Evolutionary conservation across 2,797 vertebrate species (phyloP).

Genomic region (Fistularia tabacaria): DNA sequence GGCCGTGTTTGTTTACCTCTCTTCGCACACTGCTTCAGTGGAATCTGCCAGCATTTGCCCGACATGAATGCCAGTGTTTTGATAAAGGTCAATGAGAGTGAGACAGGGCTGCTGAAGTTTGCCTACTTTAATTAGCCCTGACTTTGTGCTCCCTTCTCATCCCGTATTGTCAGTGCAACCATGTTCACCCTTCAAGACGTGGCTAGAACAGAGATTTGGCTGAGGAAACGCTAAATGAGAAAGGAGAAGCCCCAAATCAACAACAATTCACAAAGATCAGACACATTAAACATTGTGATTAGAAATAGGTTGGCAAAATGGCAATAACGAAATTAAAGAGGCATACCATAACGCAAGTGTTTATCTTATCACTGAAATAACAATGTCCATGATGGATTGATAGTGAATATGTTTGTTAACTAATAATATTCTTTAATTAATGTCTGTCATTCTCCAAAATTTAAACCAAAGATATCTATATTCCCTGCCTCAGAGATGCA

Average conservation of each 20-base stretch:
- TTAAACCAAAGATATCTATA: conserved; percentile 9
- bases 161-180: conserved; percentile 50
- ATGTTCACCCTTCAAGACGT: conserved; percentile 49
- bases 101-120: conserved; percentile 70
- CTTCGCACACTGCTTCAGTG: conserved; percentile 37
- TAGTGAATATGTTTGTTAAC: no score
- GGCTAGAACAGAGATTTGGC: conserved; percentile 46
- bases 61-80: conserved; percentile 72
- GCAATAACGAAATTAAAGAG: no score
- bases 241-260: conserved; percentile 30
- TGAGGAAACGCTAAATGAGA: conserved; percentile 41
- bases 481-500: conserved; percentile 5
- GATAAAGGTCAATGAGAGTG: conserved; percentile 77
- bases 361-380: no score
- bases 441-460: no score
- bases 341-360: no score
- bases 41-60: conserved; percentile 62
- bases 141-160: conserved; percentile 60
- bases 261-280: conserved; percentile 42
- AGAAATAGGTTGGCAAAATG: conserved; percentile 9
- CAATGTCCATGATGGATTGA: no score
- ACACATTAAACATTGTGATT: conserved; percentile 26
- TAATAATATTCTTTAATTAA: no score
- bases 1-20: conserved; percentile 66
- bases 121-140: conserved; percentile 72